Conservation (phyloP, 2,797 vertebrate genomes). For the Rhincodon typus region DNA sequence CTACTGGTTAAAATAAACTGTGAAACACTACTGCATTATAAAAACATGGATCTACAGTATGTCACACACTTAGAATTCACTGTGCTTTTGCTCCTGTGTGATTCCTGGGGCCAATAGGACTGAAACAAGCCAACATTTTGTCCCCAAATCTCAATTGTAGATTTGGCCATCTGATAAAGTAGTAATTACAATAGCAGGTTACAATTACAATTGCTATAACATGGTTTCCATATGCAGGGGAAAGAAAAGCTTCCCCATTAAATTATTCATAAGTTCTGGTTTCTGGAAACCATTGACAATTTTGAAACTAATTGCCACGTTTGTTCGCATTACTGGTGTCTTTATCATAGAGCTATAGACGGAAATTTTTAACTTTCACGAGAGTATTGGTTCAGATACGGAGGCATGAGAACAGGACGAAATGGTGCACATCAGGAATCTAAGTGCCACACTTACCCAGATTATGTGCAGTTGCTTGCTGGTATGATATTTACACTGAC, state of each 20-base stretch:
- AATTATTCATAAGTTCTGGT: neutral
- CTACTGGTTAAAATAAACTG: constrained; percentile 2
- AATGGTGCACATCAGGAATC: neutral
- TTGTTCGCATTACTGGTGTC: neutral
- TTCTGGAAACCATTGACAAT: neutral
- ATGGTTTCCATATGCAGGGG: neutral
- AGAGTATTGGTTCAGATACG: neutral
- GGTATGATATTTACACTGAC: neutral
- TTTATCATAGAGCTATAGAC: neutral
- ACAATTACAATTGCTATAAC: neutral
- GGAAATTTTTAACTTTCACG: neutral
- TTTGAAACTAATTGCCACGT: neutral
- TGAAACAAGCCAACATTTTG: neutral
- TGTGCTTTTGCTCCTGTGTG: neutral
- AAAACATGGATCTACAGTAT: neutral
- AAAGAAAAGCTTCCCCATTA: neutral
- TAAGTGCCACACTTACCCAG: neutral
- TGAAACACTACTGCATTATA: neutral
- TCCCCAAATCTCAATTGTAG: neutral
- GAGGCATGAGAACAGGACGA: neutral
- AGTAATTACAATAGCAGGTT: neutral
- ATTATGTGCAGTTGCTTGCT: neutral
- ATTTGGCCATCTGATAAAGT: neutral
- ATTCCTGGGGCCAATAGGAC: neutral
- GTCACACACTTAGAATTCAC: neutral